phyloP scores from a whole-genome alignment of 2,797 vertebrate genomes.

The Platalea minor region DNA sequence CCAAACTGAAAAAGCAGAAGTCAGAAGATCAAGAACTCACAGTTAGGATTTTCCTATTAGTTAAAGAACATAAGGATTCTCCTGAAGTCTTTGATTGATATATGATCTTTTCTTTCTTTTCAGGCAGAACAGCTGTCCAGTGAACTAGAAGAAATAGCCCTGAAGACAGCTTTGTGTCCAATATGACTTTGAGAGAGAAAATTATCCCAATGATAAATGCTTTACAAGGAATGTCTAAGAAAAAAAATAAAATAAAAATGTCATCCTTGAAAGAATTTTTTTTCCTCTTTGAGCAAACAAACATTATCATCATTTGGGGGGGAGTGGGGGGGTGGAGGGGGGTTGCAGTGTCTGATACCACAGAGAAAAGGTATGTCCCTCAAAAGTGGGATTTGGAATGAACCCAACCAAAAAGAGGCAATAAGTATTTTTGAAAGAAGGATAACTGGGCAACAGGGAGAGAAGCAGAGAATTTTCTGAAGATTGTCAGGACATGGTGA shows the following conservation, averaged over 20 bases:
- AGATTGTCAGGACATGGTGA: neutral
- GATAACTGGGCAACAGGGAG: neutral
- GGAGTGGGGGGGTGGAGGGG: no score
- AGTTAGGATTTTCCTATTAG: slow-evolving; percentile 26
- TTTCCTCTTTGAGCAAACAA: slow-evolving; percentile 3
- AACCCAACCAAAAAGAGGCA: neutral
- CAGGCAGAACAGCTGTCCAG: slow-evolving; percentile 59
- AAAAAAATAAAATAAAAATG: neutral
- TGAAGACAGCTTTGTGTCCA: slow-evolving; percentile 54
- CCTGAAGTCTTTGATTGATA: slow-evolving; percentile 61
- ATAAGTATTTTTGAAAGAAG: neutral
- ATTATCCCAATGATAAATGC: slow-evolving; percentile 45
- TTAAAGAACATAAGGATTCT: slow-evolving; percentile 44
- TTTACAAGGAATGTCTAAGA: neutral
- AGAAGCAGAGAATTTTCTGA: neutral
- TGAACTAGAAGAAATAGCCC: slow-evolving; percentile 65
- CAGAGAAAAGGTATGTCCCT: neutral
- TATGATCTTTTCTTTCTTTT: slow-evolving; percentile 55
- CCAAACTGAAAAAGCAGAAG: neutral
- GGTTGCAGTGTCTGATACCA: neutral
- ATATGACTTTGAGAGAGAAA: slow-evolving; percentile 47
- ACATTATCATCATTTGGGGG: neutral
- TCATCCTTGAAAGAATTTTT: neutral
- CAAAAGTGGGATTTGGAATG: neutral
- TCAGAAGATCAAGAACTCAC: slow-evolving; percentile 23